Evolutionary conservation across 2,888 invertebrate genomes (phyloP), one percentile per base, ranked within the genome.

Genomic region (Cotesia congregata): DNA sequence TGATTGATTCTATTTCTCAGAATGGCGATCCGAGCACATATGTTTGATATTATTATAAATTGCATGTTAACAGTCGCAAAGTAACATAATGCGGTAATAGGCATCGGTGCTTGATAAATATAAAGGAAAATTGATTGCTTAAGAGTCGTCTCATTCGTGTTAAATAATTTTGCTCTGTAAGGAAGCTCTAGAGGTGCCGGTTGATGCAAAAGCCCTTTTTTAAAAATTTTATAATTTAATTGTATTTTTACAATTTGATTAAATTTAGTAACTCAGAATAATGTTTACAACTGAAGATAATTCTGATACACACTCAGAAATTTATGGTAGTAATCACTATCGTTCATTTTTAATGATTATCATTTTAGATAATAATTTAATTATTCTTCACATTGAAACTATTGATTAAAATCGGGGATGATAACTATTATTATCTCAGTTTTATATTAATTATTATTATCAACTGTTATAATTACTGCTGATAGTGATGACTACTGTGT

Each of bases 1-100:
- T 30, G 30, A 30, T 30, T 30, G 30, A 80, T 77, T 68, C 74
- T 67, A 67, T 67, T 64, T 7, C 76, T 60, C 17, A 80, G 15
- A 61, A 81, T 72, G 12, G 79, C 71, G 1, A 80, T 17, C 38
- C 72, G 74, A 30, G 75, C 79, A 50, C 81, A 80, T 1, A 80
- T 67, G 67, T 79, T 77, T 9, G 75, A 62, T 12, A 81, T 67
- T 12, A 79, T 30, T 0, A 75, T 69, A 39, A 81, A 67, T 20
- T 77, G 67, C 62, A 78, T 69, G 20, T 69, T 41, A 61, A 80
- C 76, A 4, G 80, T 61, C 41, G 76, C 38, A 20, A 74, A 9
- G 50, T 78, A 78, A 61, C 50, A 50, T 12, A 7, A 50, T 50
- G 50, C 50, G 12, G 7, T 50, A 12, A 50, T 50, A 3, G 17